Conservation (phyloP, 2,888 invertebrate genomes). For the Adineta ricciae region DNA sequence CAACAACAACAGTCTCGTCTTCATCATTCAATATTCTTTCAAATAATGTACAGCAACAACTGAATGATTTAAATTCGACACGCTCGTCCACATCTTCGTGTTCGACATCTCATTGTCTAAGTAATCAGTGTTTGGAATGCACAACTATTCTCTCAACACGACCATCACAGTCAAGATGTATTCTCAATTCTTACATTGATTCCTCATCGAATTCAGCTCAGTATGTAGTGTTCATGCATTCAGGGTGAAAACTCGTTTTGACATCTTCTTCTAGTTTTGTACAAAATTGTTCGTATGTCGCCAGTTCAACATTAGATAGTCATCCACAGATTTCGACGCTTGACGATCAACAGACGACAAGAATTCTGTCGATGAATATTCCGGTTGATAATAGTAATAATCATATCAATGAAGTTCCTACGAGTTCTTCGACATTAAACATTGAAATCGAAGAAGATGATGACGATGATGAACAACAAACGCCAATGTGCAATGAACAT, state of each 20-base stretch:
- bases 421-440: not conserved
- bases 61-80: conserved; percentile 20
- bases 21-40: conserved; percentile 15
- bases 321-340: not conserved
- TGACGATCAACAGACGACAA: not conserved
- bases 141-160: not conserved
- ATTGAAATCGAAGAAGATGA: conserved; percentile 20
- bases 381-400: conserved; percentile 9
- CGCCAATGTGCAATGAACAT: not conserved
- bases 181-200: not conserved
- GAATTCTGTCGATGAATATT: not conserved
- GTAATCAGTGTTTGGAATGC: not conserved
- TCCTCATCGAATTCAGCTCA: not conserved
- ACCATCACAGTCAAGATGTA: not conserved
- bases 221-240: not conserved
- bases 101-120: conserved; percentile 9
- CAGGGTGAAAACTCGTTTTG: no score
- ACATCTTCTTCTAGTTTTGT: not conserved
- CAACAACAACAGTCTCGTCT: not conserved
- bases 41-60: conserved; percentile 15
- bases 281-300: not conserved
- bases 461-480: conserved; percentile 15
- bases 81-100: not conserved
- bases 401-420: not conserved
- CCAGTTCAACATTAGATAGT: not conserved